Base-by-base conservation (phyloP, 2,888 invertebrate species). In the Dexiosoma caninum region DNA sequence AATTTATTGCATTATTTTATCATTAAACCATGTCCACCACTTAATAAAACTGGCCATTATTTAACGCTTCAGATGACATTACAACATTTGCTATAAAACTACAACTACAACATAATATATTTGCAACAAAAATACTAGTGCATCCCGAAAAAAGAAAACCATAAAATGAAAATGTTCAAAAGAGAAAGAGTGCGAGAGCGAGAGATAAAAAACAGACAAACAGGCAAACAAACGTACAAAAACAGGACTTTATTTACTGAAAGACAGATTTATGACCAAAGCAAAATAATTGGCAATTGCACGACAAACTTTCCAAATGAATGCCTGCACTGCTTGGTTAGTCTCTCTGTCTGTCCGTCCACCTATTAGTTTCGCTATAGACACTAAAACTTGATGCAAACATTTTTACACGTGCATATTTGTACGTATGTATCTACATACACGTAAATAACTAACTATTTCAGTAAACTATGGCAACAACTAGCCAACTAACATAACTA, bases 231-330 rank as follows among this genome's bases (percentile, higher is more conserved):
- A n/a, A 53, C 35, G 32, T 55, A 69, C 16, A 77, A 40, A 64
- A 64, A 57, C 70, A 64, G 77, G 77, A 77, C 70, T 77, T 77
- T 77, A 77, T 77, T 77, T 77, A 70, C 77, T 77, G 55, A 62
- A 64, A 77, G 70, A 40, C 66, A 81, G 77, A 83, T 83, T 84
- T 83, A 84, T 81, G 82, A 59, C 71, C 72, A 75, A 67, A 62
- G 75, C 71, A 77, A 83, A 83, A 83, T 83, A 83, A 83, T 82
- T 83, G 82, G 82, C 70, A 78, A 77, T 77, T 77, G 78, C 66
- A 81, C 81, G 81, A 78, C 69, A 81, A 81, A 76, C 81, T 78
- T 75, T 82, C 77, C 70, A 77, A 77, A 74, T 78, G 75, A 82
- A 75, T 82, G 82, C 55, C 51, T 59, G 42, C 40, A 19, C 46